Base-by-base conservation (phyloP, 2,113 vertebrate genomes). In the Corythaixoides concolor region DNA sequence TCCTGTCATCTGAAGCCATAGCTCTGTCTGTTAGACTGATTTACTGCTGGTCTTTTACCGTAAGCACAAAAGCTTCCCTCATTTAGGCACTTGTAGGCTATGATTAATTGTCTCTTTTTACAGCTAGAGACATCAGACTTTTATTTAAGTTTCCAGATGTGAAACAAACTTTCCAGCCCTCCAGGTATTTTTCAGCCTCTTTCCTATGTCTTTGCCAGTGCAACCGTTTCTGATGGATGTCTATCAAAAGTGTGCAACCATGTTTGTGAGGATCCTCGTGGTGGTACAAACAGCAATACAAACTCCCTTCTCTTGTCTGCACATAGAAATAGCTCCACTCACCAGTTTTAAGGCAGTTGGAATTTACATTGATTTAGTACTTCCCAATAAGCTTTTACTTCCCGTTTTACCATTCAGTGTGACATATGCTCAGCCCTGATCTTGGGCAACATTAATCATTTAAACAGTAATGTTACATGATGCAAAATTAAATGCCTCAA, bases 91-190 rank as follows among this genome's bases (percentile, higher is more conserved):
- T 58, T 72, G 70, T 47, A 88, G 58, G 39, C n/a, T 50, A n/a
- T 24, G 26, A 91, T 67, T 88, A 93, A 72, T 90, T 77, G 89
- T 87, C 41, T 52, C 45, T 73, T 95, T 91, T 94, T 79, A 93
- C 24, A 53, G 75, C 35, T 39, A 43, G 45, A 77, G 63, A 67
- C 50, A 63, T 12, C 13, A 84, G 37, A 55, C 26, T 63, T 86
- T 8, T 67, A 43, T 43, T 43, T 5, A 49, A 74, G 50, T 77
- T 90, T 77, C 80, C 76, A 63, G n/a, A 70, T n/a, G 47, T 41
- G 60, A 88, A 89, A 43, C 26, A 87, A 90, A 85, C 55, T 67
- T 95, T 56, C 60, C 47, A 87, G 10, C 18, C 47, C 26, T 84
- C 18, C 49, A 81, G 21, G 4, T 5, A 81, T 56, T 66, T 90